phyloP scores from a whole-genome alignment of 2,113 vertebrate genomes.

The Pandion haliaetus region DNA sequence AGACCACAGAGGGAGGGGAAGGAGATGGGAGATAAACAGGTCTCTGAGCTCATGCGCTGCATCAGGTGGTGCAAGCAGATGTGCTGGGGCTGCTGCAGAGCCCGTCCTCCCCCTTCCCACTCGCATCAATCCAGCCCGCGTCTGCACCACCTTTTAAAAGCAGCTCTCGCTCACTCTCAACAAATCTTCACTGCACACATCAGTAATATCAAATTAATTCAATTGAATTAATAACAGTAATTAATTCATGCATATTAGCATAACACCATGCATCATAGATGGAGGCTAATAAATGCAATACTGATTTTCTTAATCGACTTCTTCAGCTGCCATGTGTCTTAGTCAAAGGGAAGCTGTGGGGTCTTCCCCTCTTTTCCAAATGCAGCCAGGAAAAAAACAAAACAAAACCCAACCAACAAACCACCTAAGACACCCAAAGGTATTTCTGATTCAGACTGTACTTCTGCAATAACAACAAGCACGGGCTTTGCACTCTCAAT shows the following conservation, averaged over 20 bases:
- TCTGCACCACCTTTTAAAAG: background rate
- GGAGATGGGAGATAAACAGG: background rate
- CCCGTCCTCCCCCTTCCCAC: background rate
- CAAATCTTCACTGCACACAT: constrained; percentile 18
- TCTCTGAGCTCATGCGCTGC: background rate
- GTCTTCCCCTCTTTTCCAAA: background rate
- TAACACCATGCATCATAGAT: constrained; percentile 67
- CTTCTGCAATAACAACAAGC: background rate
- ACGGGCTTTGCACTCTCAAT: background rate
- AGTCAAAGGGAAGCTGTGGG: constrained; percentile 35
- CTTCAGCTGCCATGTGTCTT: constrained; percentile 45
- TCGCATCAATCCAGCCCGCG: background rate
- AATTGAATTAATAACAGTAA: constrained; percentile 72
- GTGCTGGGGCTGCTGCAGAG: background rate
- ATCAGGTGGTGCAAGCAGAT: constrained; percentile 38
- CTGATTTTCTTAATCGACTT: constrained; percentile 65
- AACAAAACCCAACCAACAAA: background rate
- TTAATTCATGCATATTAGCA: constrained; percentile 70
- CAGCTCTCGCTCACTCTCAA: background rate
- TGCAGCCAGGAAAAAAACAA: background rate
- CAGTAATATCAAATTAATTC: constrained; percentile 59
- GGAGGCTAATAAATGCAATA: constrained; percentile 66
- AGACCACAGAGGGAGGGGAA: background rate
- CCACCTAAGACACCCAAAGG: background rate
- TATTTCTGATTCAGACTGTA: background rate